phyloP scores from a whole-genome alignment of 1,140 invertebrate species.

The Bombus huntii region DNA sequence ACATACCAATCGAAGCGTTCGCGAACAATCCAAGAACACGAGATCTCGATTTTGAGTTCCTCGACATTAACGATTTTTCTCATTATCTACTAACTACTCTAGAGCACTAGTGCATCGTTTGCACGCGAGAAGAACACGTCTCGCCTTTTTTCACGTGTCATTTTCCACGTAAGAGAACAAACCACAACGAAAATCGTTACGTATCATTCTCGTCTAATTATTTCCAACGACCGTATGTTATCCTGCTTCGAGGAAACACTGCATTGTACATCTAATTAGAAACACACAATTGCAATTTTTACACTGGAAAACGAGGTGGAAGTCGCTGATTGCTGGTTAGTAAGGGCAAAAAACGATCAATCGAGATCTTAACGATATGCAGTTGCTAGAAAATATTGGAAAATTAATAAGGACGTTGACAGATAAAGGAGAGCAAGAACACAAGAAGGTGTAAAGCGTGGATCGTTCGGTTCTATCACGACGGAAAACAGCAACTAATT shows the following conservation, averaged over 20 bases:
- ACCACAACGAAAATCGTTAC: background rate
- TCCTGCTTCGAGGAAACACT: background rate
- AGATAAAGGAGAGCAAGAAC: background rate
- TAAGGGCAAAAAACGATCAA: background rate
- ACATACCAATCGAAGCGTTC: background rate
- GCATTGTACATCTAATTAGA: background rate
- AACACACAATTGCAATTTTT: background rate
- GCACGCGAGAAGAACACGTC: background rate
- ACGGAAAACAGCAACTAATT: conserved; percentile 46
- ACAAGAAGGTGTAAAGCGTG: conserved; percentile 15
- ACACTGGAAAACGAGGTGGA: background rate
- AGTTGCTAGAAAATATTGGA: background rate
- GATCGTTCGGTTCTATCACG: conserved; percentile 19
- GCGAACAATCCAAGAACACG: background rate
- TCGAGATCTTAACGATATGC: background rate
- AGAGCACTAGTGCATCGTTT: background rate
- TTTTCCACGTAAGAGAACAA: background rate
- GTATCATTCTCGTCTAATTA: background rate
- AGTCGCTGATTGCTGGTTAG: background rate
- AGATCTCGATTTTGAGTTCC: background rate
- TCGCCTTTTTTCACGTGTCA: background rate
- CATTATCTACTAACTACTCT: background rate
- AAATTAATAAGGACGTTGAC: conserved; percentile 4
- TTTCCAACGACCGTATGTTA: background rate
- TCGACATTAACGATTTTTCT: background rate